A percentile compares a stretch with the other conserved stretches of the same genome.
These are phyloP conservation scores for Sebastes jordani DNA, from an alignment of 2,797 vertebrate genomes.

Conservation along the genomic window DNA sequence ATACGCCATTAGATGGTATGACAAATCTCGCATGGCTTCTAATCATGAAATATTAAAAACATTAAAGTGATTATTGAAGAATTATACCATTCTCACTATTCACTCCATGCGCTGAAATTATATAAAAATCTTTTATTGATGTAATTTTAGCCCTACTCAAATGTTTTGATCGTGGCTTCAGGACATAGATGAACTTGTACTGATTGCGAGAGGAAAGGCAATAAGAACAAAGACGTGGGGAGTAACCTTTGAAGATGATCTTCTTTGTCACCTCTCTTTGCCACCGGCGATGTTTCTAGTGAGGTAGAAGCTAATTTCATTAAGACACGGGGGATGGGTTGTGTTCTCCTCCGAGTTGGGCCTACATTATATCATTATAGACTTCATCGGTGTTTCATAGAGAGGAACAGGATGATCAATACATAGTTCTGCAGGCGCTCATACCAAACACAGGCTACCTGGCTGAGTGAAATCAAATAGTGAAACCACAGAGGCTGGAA, in stretches of 20 bases:
- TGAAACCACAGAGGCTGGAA: constrained; percentile 19
- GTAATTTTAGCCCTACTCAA: constrained; percentile 60
- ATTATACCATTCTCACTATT: constrained; percentile 63
- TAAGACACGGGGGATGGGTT: constrained; percentile 68
- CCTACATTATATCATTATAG: constrained; percentile 61
- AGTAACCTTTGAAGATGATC: constrained; percentile 79
- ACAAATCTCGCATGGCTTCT: constrained; percentile 52
- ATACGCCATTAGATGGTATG: constrained; percentile 36
- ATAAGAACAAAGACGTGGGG: constrained; percentile 65
- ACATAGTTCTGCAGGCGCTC: constrained; percentile 29
- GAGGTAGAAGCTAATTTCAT: constrained; percentile 77
- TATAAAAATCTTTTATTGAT: constrained; percentile 69
- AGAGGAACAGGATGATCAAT: constrained; percentile 41
- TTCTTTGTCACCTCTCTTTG: constrained; percentile 72
- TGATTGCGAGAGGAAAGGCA: constrained; percentile 60
- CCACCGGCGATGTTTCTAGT: constrained; percentile 65
- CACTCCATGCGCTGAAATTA: constrained; percentile 51
- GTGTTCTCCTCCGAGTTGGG: constrained; percentile 47
- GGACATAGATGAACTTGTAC: constrained; percentile 68
- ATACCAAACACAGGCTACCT: constrained; percentile 21
- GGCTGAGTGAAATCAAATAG: constrained; percentile 49
- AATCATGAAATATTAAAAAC: constrained; percentile 72
- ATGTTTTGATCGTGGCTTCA: constrained; percentile 58
- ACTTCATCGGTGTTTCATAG: constrained; percentile 47
- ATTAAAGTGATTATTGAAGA: constrained; percentile 60